Evolutionary conservation across 37 sponge, comb jelly and placozoan genomes (phyloP).

Genomic region (Hexactinellida sp.): DNA sequence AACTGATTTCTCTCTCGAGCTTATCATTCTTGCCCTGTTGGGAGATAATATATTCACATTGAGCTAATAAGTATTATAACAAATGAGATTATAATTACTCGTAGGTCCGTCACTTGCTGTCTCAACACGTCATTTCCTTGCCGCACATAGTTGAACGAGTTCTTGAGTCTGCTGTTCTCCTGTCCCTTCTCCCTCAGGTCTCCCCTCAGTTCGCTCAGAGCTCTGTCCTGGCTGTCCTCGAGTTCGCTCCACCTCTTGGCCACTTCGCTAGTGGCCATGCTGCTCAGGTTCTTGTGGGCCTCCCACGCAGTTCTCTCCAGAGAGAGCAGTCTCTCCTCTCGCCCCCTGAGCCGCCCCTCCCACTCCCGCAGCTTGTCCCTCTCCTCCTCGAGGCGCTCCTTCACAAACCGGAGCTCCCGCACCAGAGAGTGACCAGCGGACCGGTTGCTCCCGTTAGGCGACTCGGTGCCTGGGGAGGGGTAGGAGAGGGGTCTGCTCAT

Average conservation of each 20-base stretch:
- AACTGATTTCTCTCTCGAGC: not conserved
- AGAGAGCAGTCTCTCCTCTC: not conserved
- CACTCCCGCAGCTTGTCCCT: not conserved
- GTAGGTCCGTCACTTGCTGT: not conserved
- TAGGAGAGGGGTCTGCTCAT: not conserved
- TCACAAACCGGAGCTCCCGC: not conserved
- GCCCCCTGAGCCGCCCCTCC: not conserved
- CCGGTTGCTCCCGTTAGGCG: not conserved
- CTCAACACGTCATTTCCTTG: slow-evolving; percentile 9
- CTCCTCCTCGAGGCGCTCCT: not conserved
- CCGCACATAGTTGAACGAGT: not conserved
- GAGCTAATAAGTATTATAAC: not conserved
- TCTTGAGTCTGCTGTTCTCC: not conserved
- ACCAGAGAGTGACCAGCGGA: not conserved
- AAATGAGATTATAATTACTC: not conserved
- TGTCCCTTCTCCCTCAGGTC: not conserved
- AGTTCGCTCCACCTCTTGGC: not conserved
- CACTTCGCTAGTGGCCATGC: not conserved
- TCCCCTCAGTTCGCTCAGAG: not conserved
- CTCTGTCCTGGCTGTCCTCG: not conserved
- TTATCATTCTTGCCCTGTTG: not conserved
- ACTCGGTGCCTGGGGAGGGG: not conserved
- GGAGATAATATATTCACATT: not conserved
- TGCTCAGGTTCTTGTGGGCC: not conserved
- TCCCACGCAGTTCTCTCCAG: not conserved